A percentile compares a stretch with the other conserved stretches of the same genome.
Conservation (phyloP, 64 coral and sea anemone species). For the Actinia equina region DNA sequence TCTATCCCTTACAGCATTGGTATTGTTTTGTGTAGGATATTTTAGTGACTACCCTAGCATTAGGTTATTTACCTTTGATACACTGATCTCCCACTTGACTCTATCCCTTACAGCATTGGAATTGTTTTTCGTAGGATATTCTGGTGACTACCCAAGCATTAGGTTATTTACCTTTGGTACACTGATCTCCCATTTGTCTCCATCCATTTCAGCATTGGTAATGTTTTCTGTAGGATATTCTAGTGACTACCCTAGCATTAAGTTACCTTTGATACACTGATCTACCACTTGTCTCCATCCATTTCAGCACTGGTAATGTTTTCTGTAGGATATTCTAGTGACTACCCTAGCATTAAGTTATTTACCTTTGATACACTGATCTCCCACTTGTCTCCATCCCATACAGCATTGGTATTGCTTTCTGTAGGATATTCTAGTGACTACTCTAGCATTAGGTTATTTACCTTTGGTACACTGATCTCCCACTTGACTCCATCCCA, state of each 20-base stretch:
- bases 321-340: neutral
- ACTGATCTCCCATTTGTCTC: neutral
- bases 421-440: neutral
- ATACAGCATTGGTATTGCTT: neutral
- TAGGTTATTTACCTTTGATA: too few relatives aligned
- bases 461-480: slow-evolving; percentile 5
- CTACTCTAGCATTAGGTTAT: neutral
- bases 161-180: slow-evolving; percentile 12
- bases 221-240: neutral
- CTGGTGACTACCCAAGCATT: neutral
- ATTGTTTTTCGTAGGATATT: too few relatives aligned
- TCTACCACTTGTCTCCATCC: slow-evolving; percentile 1
- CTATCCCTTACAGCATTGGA: too few relatives aligned
- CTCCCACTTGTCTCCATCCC: slow-evolving; percentile 5
- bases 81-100: too few relatives aligned
- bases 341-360: neutral
- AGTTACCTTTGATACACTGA: slow-evolving; percentile 10
- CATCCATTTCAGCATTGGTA: neutral
- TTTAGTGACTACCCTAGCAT: too few relatives aligned
- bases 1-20: too few relatives aligned
- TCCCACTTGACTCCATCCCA: slow-evolving; percentile 10
- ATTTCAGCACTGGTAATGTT: neutral
- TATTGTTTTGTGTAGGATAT: too few relatives aligned
- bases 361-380: slow-evolving; percentile 11
- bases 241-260: neutral